Percentiles rank a stretch among this genome's conserved stretches.
Evolutionary conservation across 23 tunicate genomes (phyloP).

Genomic region (Styela clava): DNA sequence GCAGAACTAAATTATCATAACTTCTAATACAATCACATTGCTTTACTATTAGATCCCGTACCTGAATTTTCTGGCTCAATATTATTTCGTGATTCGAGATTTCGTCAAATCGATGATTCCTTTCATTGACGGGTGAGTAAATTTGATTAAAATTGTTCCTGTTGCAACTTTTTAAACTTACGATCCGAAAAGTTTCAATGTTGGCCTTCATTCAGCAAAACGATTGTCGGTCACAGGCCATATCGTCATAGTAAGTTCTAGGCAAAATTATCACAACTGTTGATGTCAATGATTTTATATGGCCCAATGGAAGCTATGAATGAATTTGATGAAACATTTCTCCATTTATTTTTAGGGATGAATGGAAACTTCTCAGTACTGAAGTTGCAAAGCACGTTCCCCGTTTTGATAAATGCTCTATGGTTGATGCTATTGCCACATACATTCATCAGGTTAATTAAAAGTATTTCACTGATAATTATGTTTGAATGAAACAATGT

Average conservation of each 20-base stretch:
- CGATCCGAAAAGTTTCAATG: no score
- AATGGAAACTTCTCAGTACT: constrained; percentile 58
- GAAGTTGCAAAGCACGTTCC: constrained; percentile 71
- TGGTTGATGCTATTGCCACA: constrained; percentile 84
- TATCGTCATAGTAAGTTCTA: no score
- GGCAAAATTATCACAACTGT: no score
- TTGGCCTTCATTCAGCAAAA: no score
- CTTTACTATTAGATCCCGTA: constrained; percentile 96
- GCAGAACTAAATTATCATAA: no score
- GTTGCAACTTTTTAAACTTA: neutral
- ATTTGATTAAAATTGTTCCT: neutral
- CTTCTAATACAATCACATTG: no score
- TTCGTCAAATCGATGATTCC: constrained; percentile 68
- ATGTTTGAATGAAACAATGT: neutral
- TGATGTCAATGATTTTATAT: no score
- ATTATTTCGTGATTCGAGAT: constrained; percentile 64
- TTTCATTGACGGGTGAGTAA: constrained; percentile 74
- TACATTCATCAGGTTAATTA: constrained; percentile 85
- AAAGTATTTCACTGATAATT: neutral
- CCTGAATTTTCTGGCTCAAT: constrained; percentile 54
- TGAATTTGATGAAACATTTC: no score
- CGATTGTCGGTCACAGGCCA: no score
- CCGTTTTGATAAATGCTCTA: constrained; percentile 53
- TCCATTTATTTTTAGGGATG: constrained; percentile 40
- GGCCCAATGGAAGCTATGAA: no score